Conservation (phyloP, 1,140 invertebrate genomes). For the Harpegnathos saltator region DNA sequence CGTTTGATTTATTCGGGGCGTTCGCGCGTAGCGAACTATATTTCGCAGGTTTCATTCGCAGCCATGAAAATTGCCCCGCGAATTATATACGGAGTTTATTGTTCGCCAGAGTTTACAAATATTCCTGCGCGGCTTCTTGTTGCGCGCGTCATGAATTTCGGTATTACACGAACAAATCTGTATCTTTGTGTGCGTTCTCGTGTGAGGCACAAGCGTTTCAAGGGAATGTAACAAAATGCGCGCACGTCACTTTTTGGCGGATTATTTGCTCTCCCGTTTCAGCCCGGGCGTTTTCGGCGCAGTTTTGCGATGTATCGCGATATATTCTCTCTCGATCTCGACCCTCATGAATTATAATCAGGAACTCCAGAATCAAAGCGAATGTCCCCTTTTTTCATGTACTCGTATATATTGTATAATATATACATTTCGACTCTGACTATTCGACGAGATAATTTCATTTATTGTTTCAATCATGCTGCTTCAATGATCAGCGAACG, state of each 20-base stretch:
- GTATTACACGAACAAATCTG: background rate
- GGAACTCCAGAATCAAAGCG: conserved; percentile 1
- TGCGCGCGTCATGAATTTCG: background rate
- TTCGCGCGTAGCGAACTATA: background rate
- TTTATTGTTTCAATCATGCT: conserved; percentile 35
- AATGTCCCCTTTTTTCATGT: conserved; percentile 11
- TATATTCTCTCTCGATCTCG: background rate
- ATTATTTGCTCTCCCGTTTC: conserved; percentile 1
- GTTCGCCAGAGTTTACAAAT: background rate
- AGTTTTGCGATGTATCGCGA: conserved; percentile 13
- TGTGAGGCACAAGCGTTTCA: background rate
- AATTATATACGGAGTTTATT: conserved; percentile 7
- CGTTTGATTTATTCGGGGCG: conserved; percentile 21
- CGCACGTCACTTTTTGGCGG: conserved; percentile 2
- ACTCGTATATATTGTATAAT: no score
- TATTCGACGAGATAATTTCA: conserved; percentile 28
- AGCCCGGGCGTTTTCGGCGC: background rate
- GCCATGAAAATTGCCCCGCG: background rate
- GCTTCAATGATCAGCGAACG: conserved; percentile 42
- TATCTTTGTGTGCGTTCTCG: background rate
- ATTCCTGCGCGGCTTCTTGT: background rate
- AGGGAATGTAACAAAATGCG: background rate
- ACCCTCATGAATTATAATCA: conserved; percentile 16
- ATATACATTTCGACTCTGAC: background rate
- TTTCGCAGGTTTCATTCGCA: background rate